Evolutionary conservation across 2,888 invertebrate species (phyloP).

Genomic region (Flabesymbios commensalis): DNA sequence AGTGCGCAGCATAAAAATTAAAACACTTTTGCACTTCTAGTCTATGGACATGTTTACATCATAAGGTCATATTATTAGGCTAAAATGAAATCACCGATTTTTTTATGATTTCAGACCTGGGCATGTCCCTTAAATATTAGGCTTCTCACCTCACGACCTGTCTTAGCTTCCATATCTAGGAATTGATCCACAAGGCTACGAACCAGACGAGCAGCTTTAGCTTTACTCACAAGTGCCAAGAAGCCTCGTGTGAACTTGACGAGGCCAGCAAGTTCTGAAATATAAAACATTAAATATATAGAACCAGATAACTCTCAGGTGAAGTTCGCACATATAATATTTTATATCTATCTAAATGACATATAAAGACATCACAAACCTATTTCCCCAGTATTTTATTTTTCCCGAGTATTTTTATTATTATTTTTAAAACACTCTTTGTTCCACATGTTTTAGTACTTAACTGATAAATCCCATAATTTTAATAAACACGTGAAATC

Average conservation of each 20-base stretch:
- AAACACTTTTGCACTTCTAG: no score
- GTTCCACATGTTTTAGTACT: no score
- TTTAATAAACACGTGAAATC: no score
- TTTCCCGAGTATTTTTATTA: no score
- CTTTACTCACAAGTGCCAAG: constrained; percentile 92
- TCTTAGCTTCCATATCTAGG: constrained; percentile 93
- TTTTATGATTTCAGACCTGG: no score
- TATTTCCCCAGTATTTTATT: background rate
- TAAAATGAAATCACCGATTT: no score
- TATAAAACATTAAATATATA: constrained; percentile 5
- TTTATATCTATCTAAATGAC: background rate
- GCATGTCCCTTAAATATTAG: no score
- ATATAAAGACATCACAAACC: background rate
- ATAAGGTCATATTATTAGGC: no score
- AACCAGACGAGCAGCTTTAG: constrained; percentile 98
- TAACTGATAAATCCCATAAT: no score
- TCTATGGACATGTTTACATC: no score
- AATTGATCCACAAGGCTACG: constrained; percentile 96
- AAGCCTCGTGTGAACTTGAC: constrained; percentile 96
- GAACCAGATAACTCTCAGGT: background rate
- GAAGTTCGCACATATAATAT: background rate
- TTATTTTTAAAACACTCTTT: no score
- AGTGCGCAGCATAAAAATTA: no score
- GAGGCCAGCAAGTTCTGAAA: constrained; percentile 68
- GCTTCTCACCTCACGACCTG: constrained; percentile 87